A percentile compares a stretch with the other conserved stretches of the same genome.
Conservation (phyloP, 2,888 invertebrate genomes). For the Drosophila robusta region DNA sequence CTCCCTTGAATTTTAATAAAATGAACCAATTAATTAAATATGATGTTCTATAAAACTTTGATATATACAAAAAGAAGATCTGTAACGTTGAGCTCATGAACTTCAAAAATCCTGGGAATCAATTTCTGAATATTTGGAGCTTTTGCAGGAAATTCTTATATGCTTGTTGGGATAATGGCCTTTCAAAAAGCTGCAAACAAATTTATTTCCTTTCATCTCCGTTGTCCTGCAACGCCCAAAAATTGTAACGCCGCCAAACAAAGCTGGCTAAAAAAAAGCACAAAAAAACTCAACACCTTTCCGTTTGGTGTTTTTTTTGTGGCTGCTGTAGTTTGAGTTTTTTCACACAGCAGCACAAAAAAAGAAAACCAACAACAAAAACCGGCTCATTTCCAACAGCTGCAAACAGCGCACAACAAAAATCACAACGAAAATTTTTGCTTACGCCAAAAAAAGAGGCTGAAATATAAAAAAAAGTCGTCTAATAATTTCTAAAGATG, state of each 20-base stretch:
- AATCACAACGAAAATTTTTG: slow-evolving; percentile 42
- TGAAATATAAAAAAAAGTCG: slow-evolving; percentile 39
- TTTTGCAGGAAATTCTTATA: background rate
- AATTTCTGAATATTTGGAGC: too few relatives aligned
- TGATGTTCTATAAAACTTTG: too few relatives aligned
- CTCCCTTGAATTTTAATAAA: too few relatives aligned
- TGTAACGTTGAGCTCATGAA: too few relatives aligned
- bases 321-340: slow-evolving; percentile 2
- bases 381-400: slow-evolving; percentile 71
- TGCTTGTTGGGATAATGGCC: slow-evolving; percentile 7
- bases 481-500: slow-evolving; percentile 67
- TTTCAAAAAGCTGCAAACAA: slow-evolving; percentile 1
- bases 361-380: slow-evolving; percentile 24
- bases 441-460: slow-evolving; percentile 38
- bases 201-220: background rate
- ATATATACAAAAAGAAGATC: too few relatives aligned
- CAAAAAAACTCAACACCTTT: slow-evolving; percentile 14
- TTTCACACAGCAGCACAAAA: slow-evolving; percentile 23
- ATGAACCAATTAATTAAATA: too few relatives aligned
- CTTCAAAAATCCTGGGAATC: too few relatives aligned
- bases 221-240: slow-evolving; percentile 20
- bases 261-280: background rate
- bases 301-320: slow-evolving; percentile 9
- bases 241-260: slow-evolving; percentile 5
- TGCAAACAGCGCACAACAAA: slow-evolving; percentile 50